phyloP scores from a whole-genome alignment of 2,888 invertebrate genomes.

The Ophioninae sp. region DNA sequence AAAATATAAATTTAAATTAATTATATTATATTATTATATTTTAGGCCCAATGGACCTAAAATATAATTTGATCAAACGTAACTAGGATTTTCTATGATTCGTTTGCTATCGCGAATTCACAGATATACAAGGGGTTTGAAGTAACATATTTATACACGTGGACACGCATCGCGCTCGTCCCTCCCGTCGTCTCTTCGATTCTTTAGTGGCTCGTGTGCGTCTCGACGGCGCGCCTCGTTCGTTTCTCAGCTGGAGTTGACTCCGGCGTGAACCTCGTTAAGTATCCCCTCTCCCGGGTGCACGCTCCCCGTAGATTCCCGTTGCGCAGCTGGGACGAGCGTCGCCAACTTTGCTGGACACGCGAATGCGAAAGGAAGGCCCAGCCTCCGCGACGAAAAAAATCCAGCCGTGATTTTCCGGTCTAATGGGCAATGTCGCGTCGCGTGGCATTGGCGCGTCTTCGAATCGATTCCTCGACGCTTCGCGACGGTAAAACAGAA shows the following conservation, averaged over 20 bases:
- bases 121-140: too few species aligned
- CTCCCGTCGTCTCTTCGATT: constrained; percentile 38
- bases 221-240: constrained; percentile 40
- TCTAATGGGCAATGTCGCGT: not conserved
- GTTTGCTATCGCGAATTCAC: too few species aligned
- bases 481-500: too few species aligned
- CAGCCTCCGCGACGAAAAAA: not conserved
- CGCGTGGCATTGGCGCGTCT: not conserved
- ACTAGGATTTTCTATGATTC: too few species aligned
- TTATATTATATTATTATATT: too few species aligned
- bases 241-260: constrained; percentile 41
- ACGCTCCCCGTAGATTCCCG: constrained; percentile 22
- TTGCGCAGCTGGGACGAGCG: constrained; percentile 34
- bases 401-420: not conserved
- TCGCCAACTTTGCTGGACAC: not conserved
- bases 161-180: constrained; percentile 31
- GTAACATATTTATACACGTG: too few species aligned
- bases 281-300: constrained; percentile 42
- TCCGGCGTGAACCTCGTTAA: constrained; percentile 56
- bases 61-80: too few species aligned
- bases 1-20: too few species aligned
- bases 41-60: too few species aligned
- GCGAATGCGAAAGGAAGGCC: not conserved
- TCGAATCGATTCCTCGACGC: not conserved
- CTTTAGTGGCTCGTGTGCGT: constrained; percentile 60